phyloP scores from a whole-genome alignment of 2,113 vertebrate species.

The Lontra canadensis region DNA sequence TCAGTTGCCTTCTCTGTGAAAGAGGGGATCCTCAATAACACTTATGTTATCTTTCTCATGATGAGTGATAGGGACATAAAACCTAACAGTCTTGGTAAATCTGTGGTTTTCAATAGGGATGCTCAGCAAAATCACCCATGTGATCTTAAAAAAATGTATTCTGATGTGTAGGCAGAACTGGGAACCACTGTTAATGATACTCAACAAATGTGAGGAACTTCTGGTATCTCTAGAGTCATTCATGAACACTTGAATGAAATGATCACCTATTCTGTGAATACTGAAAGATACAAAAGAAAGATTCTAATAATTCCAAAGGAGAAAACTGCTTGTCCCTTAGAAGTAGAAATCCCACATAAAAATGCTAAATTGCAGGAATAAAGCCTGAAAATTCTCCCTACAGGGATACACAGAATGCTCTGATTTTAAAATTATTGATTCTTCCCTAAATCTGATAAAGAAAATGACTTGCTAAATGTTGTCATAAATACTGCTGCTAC shows the following conservation, averaged over 20 bases:
- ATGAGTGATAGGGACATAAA: neutral
- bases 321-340: neutral
- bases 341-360: slow-evolving; percentile 36
- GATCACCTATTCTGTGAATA: neutral
- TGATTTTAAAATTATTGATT: slow-evolving; percentile 45
- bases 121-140: neutral
- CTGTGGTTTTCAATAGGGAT: neutral
- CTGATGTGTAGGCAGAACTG: neutral
- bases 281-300: neutral
- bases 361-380: slow-evolving; percentile 54
- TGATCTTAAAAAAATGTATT: neutral
- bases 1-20: neutral
- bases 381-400: neutral
- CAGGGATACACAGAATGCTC: neutral
- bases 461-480: slow-evolving; percentile 18
- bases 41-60: neutral
- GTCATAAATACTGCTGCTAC: slow-evolving; percentile 53
- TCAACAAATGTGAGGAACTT: neutral
- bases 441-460: slow-evolving; percentile 59
- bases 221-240: neutral
- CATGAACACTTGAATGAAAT: neutral
- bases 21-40: neutral
- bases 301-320: slow-evolving; percentile 25
- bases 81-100: neutral
- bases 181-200: neutral